phyloP scores from a whole-genome alignment of 2,888 invertebrate species.

The Euclidia mi region DNA sequence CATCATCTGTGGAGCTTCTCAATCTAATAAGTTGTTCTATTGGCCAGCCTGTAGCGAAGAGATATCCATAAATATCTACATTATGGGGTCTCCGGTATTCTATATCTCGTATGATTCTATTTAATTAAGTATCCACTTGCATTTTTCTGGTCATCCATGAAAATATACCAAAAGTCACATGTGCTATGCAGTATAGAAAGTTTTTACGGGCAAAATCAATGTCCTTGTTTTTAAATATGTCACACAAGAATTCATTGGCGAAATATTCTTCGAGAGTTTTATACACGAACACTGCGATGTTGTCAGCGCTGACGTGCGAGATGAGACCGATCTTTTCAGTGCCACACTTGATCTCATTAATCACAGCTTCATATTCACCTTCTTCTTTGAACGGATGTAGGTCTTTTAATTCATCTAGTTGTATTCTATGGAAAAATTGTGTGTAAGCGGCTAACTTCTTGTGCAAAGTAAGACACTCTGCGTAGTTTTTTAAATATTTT shows the following conservation, averaged over 20 bases:
- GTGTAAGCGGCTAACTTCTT: constrained; percentile 31
- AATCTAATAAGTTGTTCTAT: background rate
- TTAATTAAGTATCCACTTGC: background rate
- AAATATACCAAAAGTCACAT: background rate
- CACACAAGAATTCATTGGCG: constrained; percentile 4
- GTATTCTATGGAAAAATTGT: background rate
- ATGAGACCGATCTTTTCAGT: constrained; percentile 14
- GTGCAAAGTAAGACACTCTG: constrained; percentile 22
- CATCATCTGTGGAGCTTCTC: constrained; percentile 6
- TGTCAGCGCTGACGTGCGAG: background rate
- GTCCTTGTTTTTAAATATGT: background rate
- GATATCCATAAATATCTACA: too few relatives aligned
- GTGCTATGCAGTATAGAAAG: constrained; percentile 1
- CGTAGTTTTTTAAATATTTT: constrained; percentile 23
- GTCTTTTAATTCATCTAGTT: constrained; percentile 7
- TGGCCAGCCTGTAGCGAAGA: background rate
- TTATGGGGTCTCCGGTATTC: background rate
- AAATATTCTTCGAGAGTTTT: constrained; percentile 15
- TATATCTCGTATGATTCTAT: background rate
- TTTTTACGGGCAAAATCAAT: constrained; percentile 1
- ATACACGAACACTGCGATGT: constrained; percentile 6
- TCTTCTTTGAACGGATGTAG: constrained; percentile 4
- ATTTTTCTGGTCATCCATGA: constrained; percentile 9
- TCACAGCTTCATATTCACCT: background rate
- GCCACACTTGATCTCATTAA: constrained; percentile 1